Evolutionary conservation across 2,113 vertebrate species (phyloP).

Genomic region (Tetrao urogallus): DNA sequence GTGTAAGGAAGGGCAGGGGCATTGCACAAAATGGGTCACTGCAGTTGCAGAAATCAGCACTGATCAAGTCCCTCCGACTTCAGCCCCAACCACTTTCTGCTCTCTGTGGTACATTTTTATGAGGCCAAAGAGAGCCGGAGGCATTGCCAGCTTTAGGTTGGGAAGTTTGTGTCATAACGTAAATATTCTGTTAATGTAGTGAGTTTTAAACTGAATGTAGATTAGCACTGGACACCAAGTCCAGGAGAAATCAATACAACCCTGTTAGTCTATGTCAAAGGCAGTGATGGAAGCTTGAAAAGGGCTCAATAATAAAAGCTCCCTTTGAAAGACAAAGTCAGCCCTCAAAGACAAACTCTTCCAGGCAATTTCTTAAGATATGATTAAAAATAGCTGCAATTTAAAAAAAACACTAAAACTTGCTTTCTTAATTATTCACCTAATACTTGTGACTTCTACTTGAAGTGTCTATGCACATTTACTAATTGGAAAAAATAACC

Average conservation of each 20-base stretch:
- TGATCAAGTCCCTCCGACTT: rapidly evolving
- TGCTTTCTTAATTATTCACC: conserved; percentile 2
- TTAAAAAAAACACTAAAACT: neutral
- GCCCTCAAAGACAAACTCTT: conserved; percentile 1
- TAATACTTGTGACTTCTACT: neutral
- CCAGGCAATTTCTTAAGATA: neutral
- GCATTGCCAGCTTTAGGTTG: neutral
- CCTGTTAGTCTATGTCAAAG: neutral
- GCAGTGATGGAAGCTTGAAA: neutral
- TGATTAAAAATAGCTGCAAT: neutral
- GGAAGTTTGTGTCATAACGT: rapidly evolving
- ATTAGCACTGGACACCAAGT: conserved; percentile 8
- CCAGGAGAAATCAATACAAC: neutral
- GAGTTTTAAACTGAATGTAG: neutral
- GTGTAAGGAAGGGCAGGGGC: neutral
- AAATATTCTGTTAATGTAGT: neutral
- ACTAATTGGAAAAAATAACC: neutral
- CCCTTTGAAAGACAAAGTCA: neutral
- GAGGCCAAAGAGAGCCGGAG: neutral
- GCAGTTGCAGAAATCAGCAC: neutral
- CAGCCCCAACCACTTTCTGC: neutral
- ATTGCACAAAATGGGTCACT: neutral
- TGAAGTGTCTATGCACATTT: neutral
- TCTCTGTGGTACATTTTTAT: rapidly evolving
- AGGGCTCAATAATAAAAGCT: conserved; percentile 5